A percentile compares a stretch with the other conserved stretches of the same genome.
Conservation (phyloP, 2,113 vertebrate genomes). For the Larimichthys polyactis region DNA sequence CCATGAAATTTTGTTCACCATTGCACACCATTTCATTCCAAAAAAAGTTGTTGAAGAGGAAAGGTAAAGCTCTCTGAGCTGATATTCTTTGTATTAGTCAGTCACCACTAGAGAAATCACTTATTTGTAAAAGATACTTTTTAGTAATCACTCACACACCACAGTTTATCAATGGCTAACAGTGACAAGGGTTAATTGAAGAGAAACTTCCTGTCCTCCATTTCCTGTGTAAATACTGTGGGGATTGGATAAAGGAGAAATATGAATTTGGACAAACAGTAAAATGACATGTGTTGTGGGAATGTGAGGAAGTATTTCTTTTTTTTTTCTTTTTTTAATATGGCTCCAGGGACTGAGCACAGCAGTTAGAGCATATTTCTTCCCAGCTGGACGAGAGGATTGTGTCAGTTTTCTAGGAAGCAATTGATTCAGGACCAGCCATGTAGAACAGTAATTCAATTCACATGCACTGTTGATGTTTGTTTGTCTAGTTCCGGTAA, state of each 20-base stretch:
- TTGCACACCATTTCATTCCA: neutral
- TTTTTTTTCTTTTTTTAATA: neutral
- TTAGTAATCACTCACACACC: neutral
- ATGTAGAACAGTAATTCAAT: slow-evolving; percentile 40
- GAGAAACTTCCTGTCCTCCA: neutral
- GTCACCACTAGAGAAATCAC: too few relatives aligned
- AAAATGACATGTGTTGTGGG: slow-evolving; percentile 1
- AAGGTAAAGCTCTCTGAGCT: neutral
- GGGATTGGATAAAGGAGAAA: slow-evolving; percentile 10
- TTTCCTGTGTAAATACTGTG: neutral
- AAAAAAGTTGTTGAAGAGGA: neutral
- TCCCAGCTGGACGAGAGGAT: slow-evolving; percentile 42
- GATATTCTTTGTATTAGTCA: neutral
- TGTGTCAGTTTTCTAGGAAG: slow-evolving; percentile 59
- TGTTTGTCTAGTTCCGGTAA: slow-evolving; percentile 46
- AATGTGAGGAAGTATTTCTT: slow-evolving; percentile 11
- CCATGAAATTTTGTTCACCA: neutral
- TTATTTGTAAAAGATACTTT: neutral
- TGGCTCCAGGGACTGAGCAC: slow-evolving; percentile 23
- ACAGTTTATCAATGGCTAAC: neutral
- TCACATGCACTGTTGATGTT: slow-evolving; percentile 41
- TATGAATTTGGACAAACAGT: slow-evolving; percentile 6
- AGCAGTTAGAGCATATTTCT: slow-evolving; percentile 40
- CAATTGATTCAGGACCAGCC: slow-evolving; percentile 44
- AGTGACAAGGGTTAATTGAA: neutral